phyloP scores from a whole-genome alignment of 2,888 invertebrate species.

The Coelopa pilipes region DNA sequence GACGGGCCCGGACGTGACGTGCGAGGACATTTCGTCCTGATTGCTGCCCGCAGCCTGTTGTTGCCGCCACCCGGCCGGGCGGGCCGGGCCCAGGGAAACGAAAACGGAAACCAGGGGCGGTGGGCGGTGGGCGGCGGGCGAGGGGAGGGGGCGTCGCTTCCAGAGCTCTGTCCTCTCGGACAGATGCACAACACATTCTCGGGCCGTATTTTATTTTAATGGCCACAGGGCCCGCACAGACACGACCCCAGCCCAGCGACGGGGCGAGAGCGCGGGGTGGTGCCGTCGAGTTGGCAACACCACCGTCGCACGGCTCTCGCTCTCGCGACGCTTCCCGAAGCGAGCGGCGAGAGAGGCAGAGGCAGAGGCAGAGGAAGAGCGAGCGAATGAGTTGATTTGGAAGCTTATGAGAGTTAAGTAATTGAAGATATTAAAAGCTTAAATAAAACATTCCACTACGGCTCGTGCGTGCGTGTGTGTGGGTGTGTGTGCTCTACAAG shows the following conservation, averaged over 20 bases:
- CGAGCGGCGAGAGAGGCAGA: background rate
- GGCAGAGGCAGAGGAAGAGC: background rate
- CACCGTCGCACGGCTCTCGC: too few species aligned
- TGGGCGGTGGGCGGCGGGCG: background rate
- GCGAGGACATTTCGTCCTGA: background rate
- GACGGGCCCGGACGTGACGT: too few species aligned
- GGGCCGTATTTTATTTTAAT: constrained; percentile 41
- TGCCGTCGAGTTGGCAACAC: constrained; percentile 17
- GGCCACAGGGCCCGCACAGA: constrained; percentile 24
- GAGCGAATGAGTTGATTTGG: constrained; percentile 41
- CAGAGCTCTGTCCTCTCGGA: constrained; percentile 22
- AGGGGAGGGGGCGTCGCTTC: background rate
- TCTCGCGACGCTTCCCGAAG: too few species aligned
- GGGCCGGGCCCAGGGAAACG: background rate
- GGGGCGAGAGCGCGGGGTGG: background rate
- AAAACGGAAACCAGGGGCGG: background rate
- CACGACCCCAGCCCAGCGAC: constrained; percentile 14
- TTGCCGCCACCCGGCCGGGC: background rate
- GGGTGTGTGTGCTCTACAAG: background rate
- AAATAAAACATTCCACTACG: constrained; percentile 50
- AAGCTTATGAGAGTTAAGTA: constrained; percentile 53
- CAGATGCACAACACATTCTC: constrained; percentile 39
- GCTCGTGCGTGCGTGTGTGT: constrained; percentile 18
- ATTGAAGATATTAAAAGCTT: constrained; percentile 56
- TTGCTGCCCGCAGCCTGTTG: background rate